A percentile compares a stretch with the other conserved stretches of the same genome.
phyloP scores from a whole-genome alignment of 2,797 vertebrate species.

The Rousettus madagascariensis region DNA sequence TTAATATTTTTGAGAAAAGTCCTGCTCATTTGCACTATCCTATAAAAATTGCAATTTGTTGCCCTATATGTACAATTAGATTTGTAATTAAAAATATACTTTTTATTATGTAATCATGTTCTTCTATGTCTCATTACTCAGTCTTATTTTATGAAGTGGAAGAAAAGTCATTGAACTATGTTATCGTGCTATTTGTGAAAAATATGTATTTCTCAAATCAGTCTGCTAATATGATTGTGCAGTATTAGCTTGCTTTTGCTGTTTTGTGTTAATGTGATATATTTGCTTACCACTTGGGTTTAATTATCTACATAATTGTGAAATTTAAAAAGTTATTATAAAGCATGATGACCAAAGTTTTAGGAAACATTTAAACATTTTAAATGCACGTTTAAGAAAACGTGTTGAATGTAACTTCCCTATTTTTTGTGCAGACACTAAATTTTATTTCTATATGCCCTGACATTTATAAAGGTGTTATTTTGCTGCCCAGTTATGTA shows the following conservation, averaged over 20 bases:
- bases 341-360: constrained; percentile 87
- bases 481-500: constrained; percentile 83
- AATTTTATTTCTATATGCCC: constrained; percentile 77
- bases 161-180: constrained; percentile 76
- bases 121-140: constrained; percentile 80
- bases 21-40: constrained; percentile 71
- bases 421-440: constrained; percentile 82
- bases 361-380: constrained; percentile 82
- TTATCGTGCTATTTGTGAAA: constrained; percentile 79
- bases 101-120: constrained; percentile 80
- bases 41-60: constrained; percentile 53
- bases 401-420: constrained; percentile 78
- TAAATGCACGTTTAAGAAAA: constrained; percentile 81
- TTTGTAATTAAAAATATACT: constrained; percentile 83
- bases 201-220: constrained; percentile 85
- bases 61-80: constrained; percentile 78
- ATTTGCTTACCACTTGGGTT: constrained; percentile 71
- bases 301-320: constrained; percentile 49
- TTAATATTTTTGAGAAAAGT: constrained; percentile 66
- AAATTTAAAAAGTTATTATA: constrained; percentile 66
- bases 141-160: constrained; percentile 66
- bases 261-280: constrained; percentile 83
- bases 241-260: constrained; percentile 88
- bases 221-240: constrained; percentile 85
- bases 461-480: constrained; percentile 83